Conservation (phyloP, 2,113 vertebrate species). For the Toxostoma redivivum region DNA sequence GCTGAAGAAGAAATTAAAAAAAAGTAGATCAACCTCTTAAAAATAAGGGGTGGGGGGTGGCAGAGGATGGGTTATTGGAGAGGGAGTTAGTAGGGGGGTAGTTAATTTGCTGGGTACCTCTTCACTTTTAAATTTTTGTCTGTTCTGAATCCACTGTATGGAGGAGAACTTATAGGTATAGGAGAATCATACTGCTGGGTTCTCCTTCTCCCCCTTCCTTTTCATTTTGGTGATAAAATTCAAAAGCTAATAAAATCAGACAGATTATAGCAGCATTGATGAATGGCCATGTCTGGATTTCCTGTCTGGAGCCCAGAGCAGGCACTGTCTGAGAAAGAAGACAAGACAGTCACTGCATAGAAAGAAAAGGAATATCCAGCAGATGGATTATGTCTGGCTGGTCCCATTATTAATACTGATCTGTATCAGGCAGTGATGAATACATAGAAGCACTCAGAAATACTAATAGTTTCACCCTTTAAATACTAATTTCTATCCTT, state of each 20-base stretch:
- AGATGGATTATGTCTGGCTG: constrained; percentile 74
- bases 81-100: neutral
- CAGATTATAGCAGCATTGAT: constrained; percentile 74
- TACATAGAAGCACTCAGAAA: constrained; percentile 62
- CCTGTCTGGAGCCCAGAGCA: constrained; percentile 69
- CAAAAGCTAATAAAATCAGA: constrained; percentile 77
- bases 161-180: neutral
- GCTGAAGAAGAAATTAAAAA: neutral
- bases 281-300: constrained; percentile 76
- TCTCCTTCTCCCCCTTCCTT: neutral
- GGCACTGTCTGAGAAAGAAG: constrained; percentile 62
- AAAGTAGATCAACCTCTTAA: neutral
- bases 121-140: constrained; percentile 10
- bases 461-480: constrained; percentile 68
- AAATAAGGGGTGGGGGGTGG: neutral
- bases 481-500: constrained; percentile 65
- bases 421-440: constrained; percentile 70
- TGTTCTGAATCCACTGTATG: neutral
- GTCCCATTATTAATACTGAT: constrained; percentile 73
- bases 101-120: neutral
- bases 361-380: constrained; percentile 61
- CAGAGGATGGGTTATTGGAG: neutral
- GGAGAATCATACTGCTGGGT: neutral
- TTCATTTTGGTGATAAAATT: constrained; percentile 71
- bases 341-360: constrained; percentile 51